phyloP scores from a whole-genome alignment of 2,797 vertebrate genomes.

The Hafferia zeledoni region DNA sequence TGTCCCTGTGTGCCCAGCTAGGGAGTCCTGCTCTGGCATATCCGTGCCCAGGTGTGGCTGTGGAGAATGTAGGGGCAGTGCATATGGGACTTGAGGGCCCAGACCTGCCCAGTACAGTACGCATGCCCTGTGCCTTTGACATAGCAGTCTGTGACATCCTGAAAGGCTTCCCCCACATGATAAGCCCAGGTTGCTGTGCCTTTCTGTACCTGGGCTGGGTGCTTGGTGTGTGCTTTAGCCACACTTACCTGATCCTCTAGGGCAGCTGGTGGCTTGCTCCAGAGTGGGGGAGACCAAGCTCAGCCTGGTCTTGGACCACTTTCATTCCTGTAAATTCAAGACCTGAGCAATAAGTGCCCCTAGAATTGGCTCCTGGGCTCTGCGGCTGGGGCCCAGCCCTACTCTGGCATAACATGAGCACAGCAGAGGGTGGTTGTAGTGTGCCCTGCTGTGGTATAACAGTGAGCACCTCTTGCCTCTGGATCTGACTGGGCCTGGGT shows the following conservation, averaged over 20 bases:
- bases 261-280: slow-evolving; percentile 30
- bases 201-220: slow-evolving; percentile 20
- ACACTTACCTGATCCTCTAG: slow-evolving; percentile 13
- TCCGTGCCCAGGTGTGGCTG: neutral
- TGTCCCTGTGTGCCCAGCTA: neutral
- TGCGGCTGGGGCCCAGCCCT: neutral
- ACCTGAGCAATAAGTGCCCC: slow-evolving; percentile 61
- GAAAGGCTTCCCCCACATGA: neutral
- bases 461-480: neutral
- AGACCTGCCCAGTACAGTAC: slow-evolving; percentile 30
- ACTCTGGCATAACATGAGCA: neutral
- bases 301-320: slow-evolving; percentile 17
- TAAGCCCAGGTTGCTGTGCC: slow-evolving; percentile 6
- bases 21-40: neutral
- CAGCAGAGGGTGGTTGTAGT: neutral
- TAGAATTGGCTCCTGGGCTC: neutral
- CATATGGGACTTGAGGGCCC: neutral
- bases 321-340: slow-evolving; percentile 8
- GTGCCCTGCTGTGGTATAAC: neutral
- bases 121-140: neutral
- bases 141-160: neutral
- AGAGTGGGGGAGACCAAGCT: neutral
- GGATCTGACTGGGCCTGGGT: neutral
- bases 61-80: slow-evolving; percentile 33
- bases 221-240: neutral